A percentile compares a stretch with the other conserved stretches of the same genome.
Evolutionary conservation across 2,797 vertebrate species (phyloP).

Genomic region (Helarctos malayanus): DNA sequence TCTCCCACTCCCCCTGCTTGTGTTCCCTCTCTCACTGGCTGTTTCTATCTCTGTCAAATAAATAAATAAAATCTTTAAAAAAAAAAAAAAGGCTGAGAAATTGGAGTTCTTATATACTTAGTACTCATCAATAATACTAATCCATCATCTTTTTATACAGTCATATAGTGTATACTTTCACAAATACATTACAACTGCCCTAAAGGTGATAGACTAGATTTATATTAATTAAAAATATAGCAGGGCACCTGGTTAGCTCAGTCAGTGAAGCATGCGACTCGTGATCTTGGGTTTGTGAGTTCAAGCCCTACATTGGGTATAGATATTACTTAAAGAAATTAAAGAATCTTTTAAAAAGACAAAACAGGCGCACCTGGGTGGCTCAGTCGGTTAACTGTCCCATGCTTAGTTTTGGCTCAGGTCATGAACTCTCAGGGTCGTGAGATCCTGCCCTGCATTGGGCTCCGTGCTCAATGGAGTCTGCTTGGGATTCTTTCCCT

Average conservation of each 20-base stretch:
- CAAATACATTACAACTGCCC: neutral
- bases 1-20: too few species aligned
- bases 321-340: neutral
- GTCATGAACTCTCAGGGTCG: too few species aligned
- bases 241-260: neutral
- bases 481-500: too few species aligned
- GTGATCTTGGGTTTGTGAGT: neutral
- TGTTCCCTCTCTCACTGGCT: too few species aligned
- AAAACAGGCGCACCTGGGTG: too few species aligned
- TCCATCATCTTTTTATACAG: neutral
- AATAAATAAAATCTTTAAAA: neutral
- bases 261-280: neutral
- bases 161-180: conserved; percentile 2
- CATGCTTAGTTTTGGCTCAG: too few species aligned
- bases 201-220: neutral
- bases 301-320: neutral
- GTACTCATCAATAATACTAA: neutral
- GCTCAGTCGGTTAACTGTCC: too few species aligned
- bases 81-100: conserved; percentile 15
- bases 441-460: too few species aligned
- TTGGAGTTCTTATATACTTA: neutral
- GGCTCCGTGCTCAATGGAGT: too few species aligned
- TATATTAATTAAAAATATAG: conserved; percentile 25
- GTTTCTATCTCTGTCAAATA: too few species aligned
- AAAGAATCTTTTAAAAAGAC: neutral